Percentiles rank a stretch among this genome's conserved stretches.
phyloP scores from a whole-genome alignment of 2,797 vertebrate genomes.

The Gouania willdenowi region DNA sequence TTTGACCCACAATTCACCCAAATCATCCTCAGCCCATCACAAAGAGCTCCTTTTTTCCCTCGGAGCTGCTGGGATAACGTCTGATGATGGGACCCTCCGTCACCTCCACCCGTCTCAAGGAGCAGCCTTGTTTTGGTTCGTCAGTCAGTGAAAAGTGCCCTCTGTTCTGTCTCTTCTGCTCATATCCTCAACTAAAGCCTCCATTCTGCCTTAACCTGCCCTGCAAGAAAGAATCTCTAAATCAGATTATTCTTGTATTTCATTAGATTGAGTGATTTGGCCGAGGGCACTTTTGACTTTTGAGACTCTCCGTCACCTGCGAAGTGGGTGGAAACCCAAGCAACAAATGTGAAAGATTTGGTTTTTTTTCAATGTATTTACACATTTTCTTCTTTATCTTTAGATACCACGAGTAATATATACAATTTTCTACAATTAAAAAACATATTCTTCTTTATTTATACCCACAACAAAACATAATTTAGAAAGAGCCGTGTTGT shows the following conservation, averaged over 20 bases:
- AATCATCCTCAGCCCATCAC: conserved; percentile 11
- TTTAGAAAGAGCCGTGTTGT: too few relatives aligned
- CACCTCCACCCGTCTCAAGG: conserved; percentile 3
- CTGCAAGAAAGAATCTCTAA: conserved; percentile 46
- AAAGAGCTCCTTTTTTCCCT: conserved; percentile 37
- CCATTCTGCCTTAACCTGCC: conserved; percentile 24
- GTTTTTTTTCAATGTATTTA: too few relatives aligned
- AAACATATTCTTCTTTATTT: too few relatives aligned
- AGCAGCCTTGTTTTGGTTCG: conserved; percentile 29
- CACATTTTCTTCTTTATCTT: too few relatives aligned
- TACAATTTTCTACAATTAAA: too few relatives aligned
- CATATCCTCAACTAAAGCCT: conserved; percentile 49
- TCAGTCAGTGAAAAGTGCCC: conserved; percentile 42
- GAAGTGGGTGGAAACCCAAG: too few relatives aligned
- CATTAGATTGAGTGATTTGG: conserved; percentile 67
- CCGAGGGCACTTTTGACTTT: conserved; percentile 56
- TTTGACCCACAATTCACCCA: conserved; percentile 42
- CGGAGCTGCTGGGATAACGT: conserved; percentile 15
- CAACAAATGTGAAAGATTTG: too few relatives aligned
- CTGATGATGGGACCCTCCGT: conserved; percentile 17
- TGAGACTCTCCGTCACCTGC: conserved; percentile 47
- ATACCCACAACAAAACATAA: too few relatives aligned
- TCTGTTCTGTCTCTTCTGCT: conserved; percentile 51
- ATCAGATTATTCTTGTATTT: conserved; percentile 66
- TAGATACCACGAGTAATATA: too few relatives aligned